phyloP scores from a whole-genome alignment of 1,140 invertebrate genomes.

The Lepidurus packardi region DNA sequence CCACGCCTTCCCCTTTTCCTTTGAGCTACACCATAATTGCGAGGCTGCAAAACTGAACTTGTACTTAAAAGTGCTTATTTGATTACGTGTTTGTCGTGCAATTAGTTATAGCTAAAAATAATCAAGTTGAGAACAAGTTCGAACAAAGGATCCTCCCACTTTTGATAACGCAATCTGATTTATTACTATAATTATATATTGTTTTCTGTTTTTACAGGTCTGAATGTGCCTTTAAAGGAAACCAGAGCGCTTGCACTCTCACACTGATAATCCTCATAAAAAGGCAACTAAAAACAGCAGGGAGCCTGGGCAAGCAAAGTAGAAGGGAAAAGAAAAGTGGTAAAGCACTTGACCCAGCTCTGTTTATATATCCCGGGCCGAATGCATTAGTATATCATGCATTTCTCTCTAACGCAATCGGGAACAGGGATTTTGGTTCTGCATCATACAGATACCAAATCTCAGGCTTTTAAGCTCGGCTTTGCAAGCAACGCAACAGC shows the following conservation, averaged over 20 bases:
- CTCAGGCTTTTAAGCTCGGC: too few species aligned
- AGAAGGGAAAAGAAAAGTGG: conserved; percentile 34
- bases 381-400: conserved; percentile 33
- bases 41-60: too few species aligned
- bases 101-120: too few species aligned
- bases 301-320: conserved; percentile 9
- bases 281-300: not conserved
- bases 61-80: too few species aligned
- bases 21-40: too few species aligned
- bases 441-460: too few species aligned
- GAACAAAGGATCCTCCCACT: too few species aligned
- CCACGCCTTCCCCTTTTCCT: too few species aligned
- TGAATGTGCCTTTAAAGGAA: not conserved
- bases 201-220: not conserved
- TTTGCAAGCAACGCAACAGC: too few species aligned
- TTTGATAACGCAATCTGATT: too few species aligned
- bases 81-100: too few species aligned
- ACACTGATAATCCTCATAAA: not conserved
- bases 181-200: not conserved
- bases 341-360: conserved; percentile 36
- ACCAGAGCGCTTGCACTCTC: not conserved
- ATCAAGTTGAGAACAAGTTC: too few species aligned
- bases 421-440: not conserved
- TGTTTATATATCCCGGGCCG: conserved; percentile 35
- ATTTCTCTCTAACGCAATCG: not conserved